phyloP scores from a whole-genome alignment of 2,888 invertebrate species.

The Trachelus troglodyta region DNA sequence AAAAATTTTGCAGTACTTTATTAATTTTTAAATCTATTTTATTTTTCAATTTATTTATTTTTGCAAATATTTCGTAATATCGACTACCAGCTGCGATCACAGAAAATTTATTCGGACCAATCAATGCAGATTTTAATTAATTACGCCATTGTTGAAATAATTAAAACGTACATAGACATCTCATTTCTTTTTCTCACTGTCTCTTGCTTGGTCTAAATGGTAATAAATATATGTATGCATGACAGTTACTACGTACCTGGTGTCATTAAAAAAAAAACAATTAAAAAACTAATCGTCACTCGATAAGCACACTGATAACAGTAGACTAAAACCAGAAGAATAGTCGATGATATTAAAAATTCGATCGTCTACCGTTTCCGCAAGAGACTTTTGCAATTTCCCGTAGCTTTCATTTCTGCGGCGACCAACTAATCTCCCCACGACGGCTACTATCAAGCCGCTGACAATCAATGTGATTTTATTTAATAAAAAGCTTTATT shows the following conservation, averaged over 20 bases:
- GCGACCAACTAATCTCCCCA: not conserved
- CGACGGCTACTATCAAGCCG: not conserved
- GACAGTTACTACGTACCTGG: not conserved
- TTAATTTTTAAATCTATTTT: not conserved
- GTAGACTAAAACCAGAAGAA: constrained; percentile 26
- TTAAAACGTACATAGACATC: too few species aligned
- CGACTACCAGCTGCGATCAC: too few species aligned
- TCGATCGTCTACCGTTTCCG: constrained; percentile 58
- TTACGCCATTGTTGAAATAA: too few species aligned
- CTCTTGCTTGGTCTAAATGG: not conserved
- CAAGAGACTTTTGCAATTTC: constrained; percentile 66
- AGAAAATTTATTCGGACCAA: too few species aligned
- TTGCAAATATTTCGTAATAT: too few species aligned
- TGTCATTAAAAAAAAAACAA: not conserved
- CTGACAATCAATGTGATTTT: not conserved
- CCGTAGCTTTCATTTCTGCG: constrained; percentile 51
- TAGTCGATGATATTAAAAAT: constrained; percentile 62
- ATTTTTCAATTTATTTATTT: too few species aligned
- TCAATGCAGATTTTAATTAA: too few species aligned
- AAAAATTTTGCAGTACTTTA: not conserved
- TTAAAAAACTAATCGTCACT: not conserved
- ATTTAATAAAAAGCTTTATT: not conserved
- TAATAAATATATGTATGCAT: not conserved
- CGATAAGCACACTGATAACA: not conserved
- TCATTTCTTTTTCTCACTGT: too few species aligned